A percentile compares a stretch with the other conserved stretches of the same genome.
These are phyloP conservation scores for Chirona hameri DNA, from an alignment of 2,888 invertebrate genomes.

Conservation along the genomic window DNA sequence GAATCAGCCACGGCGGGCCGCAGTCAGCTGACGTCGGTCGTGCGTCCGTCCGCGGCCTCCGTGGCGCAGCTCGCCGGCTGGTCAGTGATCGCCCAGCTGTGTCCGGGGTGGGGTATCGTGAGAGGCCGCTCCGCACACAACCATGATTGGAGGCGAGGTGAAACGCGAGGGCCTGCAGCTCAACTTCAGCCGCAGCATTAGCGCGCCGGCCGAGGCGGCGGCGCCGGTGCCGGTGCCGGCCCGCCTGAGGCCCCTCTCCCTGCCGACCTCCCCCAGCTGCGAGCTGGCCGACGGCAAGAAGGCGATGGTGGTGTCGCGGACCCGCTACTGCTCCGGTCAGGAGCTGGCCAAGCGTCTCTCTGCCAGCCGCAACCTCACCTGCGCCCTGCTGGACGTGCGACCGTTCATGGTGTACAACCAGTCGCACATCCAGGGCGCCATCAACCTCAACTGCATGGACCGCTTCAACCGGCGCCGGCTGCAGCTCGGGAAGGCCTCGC, in stretches of 20 bases:
- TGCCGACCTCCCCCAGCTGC: conserved; percentile 49
- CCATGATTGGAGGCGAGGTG: conserved; percentile 38
- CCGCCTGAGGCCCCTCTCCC: conserved; percentile 40
- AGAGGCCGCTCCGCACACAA: background rate
- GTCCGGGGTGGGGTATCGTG: background rate
- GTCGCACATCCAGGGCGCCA: conserved; percentile 63
- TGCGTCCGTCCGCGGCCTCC: background rate
- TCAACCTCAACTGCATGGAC: conserved; percentile 68
- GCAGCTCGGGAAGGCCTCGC: conserved; percentile 61
- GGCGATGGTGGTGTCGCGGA: conserved; percentile 53
- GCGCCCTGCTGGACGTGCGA: conserved; percentile 62
- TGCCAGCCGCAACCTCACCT: conserved; percentile 40
- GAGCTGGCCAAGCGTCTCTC: conserved; percentile 52
- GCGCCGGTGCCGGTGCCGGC: conserved; percentile 30
- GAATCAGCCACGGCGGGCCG: conserved; percentile 1
- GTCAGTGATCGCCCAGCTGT: background rate
- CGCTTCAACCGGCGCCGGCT: conserved; percentile 63
- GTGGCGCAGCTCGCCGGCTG: background rate
- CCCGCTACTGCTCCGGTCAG: conserved; percentile 53
- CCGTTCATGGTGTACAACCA: conserved; percentile 67
- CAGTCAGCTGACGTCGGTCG: conserved; percentile 7
- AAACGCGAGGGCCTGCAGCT: conserved; percentile 39
- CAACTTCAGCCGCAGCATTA: conserved; percentile 39
- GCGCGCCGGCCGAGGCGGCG: conserved; percentile 35
- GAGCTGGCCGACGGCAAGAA: conserved; percentile 55